Conservation (phyloP, 2,888 invertebrate species). For the Agapetus fuscipes region DNA sequence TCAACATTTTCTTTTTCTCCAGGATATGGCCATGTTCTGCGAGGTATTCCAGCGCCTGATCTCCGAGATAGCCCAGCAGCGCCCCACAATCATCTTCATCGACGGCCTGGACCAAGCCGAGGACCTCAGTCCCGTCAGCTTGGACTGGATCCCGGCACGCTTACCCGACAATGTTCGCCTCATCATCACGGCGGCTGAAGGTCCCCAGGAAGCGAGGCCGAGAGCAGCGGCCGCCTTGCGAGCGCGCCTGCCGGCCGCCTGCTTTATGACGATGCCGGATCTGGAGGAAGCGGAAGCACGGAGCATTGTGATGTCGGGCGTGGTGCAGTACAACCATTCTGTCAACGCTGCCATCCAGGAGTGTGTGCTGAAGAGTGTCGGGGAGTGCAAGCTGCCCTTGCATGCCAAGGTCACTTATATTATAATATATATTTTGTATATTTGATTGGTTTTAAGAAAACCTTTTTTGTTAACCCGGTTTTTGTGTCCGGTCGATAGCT, state of each 20-base stretch:
- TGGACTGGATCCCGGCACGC: slow-evolving; percentile 67
- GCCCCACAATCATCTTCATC: slow-evolving; percentile 60
- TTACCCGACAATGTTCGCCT: slow-evolving; percentile 68
- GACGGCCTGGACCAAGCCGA: slow-evolving; percentile 62
- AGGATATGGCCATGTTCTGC: slow-evolving; percentile 68
- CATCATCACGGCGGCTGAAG: slow-evolving; percentile 56
- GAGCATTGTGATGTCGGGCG: slow-evolving; percentile 43
- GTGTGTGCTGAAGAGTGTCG: slow-evolving; percentile 46
- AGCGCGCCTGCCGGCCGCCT: slow-evolving; percentile 25
- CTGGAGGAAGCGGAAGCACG: slow-evolving; percentile 42
- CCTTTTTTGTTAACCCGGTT: too few species aligned
- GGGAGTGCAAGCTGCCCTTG: slow-evolving; percentile 57
- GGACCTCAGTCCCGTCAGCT: slow-evolving; percentile 41
- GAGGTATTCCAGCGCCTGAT: slow-evolving; percentile 46
- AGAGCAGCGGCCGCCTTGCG: slow-evolving; percentile 27
- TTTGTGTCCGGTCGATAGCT: too few species aligned
- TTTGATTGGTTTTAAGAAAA: too few species aligned
- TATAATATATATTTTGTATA: not conserved
- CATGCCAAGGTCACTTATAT: slow-evolving; percentile 51
- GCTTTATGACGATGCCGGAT: slow-evolving; percentile 39
- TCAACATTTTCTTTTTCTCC: slow-evolving; percentile 25
- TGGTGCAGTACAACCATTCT: slow-evolving; percentile 50
- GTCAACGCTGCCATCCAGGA: slow-evolving; percentile 51
- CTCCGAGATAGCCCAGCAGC: slow-evolving; percentile 42
- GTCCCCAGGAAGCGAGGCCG: slow-evolving; percentile 41